Percentiles rank a stretch among this genome's conserved stretches.
phyloP scores from a whole-genome alignment of 2,113 vertebrate genomes.

The Plecotus auritus region DNA sequence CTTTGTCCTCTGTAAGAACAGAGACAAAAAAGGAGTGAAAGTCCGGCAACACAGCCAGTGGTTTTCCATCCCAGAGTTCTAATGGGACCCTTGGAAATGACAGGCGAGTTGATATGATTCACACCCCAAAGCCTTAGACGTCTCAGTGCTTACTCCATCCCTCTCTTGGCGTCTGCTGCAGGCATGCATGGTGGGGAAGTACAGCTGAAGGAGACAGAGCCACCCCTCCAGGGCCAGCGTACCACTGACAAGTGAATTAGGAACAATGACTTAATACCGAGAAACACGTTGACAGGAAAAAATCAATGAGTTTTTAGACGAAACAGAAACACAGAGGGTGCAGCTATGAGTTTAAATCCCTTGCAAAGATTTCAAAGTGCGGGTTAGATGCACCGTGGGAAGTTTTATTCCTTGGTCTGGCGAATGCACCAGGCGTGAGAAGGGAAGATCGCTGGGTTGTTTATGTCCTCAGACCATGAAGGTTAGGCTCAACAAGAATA shows the following conservation, averaged over 20 bases:
- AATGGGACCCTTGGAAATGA: background rate
- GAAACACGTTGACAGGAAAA: background rate
- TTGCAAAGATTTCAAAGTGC: background rate
- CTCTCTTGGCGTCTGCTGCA: background rate
- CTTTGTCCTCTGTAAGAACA: background rate
- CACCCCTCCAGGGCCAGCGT: background rate
- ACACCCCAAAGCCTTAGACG: background rate
- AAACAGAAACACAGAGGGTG: background rate
- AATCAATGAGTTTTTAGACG: background rate
- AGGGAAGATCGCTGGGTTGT: background rate
- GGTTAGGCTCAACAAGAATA: background rate
- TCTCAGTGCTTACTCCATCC: background rate
- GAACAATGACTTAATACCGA: background rate
- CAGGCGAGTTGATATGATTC: background rate
- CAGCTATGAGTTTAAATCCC: background rate
- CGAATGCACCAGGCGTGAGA: background rate
- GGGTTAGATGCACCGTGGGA: background rate
- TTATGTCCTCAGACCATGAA: background rate
- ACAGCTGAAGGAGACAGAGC: background rate
- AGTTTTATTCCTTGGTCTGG: background rate
- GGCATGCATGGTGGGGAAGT: fast-evolving
- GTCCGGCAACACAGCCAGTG: background rate
- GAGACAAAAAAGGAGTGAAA: background rate
- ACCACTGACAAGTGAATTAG: background rate
- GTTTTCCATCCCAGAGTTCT: background rate